Percentiles rank a stretch among this genome's conserved stretches.
Evolutionary conservation across 2,888 invertebrate species (phyloP).

Genomic region (Ferrisia virgata): DNA sequence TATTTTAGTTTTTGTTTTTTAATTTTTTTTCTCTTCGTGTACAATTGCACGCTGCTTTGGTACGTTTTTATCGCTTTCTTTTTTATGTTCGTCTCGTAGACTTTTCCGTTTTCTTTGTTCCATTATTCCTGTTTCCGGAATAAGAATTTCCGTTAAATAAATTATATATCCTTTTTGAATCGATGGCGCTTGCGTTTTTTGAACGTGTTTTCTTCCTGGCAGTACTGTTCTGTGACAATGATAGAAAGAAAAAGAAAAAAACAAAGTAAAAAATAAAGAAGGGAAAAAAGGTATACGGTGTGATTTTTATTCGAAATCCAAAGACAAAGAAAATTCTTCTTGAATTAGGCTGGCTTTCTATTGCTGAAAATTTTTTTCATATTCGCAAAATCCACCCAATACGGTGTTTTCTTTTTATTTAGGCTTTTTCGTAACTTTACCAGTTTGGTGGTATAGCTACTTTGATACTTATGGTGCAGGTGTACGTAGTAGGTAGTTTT

Average conservation of each 20-base stretch:
- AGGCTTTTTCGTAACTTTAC: too few relatives aligned
- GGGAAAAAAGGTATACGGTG: neutral
- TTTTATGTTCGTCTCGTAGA: conserved; percentile 14
- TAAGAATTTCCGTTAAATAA: conserved; percentile 17
- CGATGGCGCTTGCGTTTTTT: conserved; percentile 1
- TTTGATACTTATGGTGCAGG: too few relatives aligned
- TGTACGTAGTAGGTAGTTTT: neutral
- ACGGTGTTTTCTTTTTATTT: too few relatives aligned
- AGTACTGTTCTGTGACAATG: neutral
- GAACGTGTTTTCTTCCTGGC: conserved; percentile 3
- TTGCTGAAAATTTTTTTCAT: neutral
- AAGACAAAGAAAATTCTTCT: neutral
- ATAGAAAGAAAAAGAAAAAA: neutral
- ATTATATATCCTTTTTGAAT: conserved; percentile 17
- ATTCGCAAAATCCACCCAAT: neutral
- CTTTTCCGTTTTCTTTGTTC: conserved; percentile 9
- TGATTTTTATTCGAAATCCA: neutral
- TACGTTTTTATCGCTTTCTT: neutral
- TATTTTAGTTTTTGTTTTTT: neutral
- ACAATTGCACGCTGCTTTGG: neutral
- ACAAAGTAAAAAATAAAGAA: too few relatives aligned
- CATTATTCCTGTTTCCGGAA: conserved; percentile 17
- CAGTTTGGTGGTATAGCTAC: too few relatives aligned
- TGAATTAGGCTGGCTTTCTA: neutral
- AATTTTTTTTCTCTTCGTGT: neutral